Conservation (phyloP, 2,113 vertebrate genomes). For the Numenius arquata region DNA sequence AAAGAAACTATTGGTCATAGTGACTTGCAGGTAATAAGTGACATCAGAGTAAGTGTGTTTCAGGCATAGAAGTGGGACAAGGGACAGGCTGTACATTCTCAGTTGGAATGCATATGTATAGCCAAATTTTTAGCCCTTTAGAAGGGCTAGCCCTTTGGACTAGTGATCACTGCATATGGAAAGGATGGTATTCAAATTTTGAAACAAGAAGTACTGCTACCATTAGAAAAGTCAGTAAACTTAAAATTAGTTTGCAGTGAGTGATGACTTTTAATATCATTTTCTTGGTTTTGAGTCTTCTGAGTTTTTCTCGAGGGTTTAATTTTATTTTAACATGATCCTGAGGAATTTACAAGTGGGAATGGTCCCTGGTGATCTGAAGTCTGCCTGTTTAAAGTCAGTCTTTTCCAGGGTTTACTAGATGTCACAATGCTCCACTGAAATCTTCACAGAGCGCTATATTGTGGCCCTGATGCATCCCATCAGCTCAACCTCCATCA, state of each 20-base stretch:
- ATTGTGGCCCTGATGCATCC: not conserved
- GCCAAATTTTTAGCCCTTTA: not conserved
- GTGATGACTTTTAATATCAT: not conserved
- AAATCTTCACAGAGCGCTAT: not conserved
- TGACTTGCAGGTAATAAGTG: not conserved
- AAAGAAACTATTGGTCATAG: not conserved
- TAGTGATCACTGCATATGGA: not conserved
- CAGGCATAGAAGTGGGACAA: not conserved
- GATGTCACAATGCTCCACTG: not conserved
- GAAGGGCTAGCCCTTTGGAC: not conserved
- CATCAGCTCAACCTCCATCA: not conserved
- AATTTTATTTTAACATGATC: not conserved
- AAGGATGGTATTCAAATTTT: not conserved
- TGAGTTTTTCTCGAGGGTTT: not conserved
- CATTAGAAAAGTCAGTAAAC: not conserved
- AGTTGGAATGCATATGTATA: not conserved
- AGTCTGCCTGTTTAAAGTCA: not conserved
- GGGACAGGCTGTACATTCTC: not conserved
- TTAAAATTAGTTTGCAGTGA: not conserved
- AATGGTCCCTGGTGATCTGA: not conserved
- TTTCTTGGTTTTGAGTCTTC: not conserved
- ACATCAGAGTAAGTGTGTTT: not conserved
- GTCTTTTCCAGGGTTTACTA: not conserved
- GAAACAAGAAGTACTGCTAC: not conserved
- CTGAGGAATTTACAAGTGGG: not conserved